Percentiles rank a stretch among this genome's conserved stretches.
Evolutionary conservation across 2,113 vertebrate genomes (phyloP).

Genomic region (Telmatochromis brichardi): DNA sequence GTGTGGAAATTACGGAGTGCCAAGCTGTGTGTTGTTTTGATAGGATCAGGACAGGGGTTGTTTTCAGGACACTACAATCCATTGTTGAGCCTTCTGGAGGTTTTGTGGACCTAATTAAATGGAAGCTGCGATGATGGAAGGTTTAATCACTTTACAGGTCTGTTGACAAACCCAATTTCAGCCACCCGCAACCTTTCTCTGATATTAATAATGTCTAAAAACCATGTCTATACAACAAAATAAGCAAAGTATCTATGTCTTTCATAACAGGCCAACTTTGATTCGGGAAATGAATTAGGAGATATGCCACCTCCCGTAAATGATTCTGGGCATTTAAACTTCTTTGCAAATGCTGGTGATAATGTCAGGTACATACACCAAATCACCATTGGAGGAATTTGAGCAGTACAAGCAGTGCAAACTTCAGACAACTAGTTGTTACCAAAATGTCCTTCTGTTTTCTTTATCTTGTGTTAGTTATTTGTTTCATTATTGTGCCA

Average conservation of each 20-base stretch:
- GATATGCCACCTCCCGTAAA: neutral
- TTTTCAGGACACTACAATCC: conserved; percentile 24
- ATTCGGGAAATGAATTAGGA: neutral
- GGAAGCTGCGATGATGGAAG: conserved; percentile 1
- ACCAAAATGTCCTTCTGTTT: neutral
- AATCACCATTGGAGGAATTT: neutral
- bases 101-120: conserved; percentile 12
- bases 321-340: neutral
- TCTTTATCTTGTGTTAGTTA: neutral
- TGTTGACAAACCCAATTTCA: conserved; percentile 10
- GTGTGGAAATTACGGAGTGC: conserved; percentile 44
- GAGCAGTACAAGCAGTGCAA: neutral
- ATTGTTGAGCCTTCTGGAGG: conserved; percentile 19
- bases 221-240: neutral
- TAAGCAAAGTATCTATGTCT: neutral
- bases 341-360: neutral
- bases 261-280: neutral
- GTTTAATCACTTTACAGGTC: neutral
- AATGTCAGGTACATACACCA: neutral
- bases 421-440: neutral
- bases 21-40: conserved; percentile 9
- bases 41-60: conserved; percentile 12
- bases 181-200: neutral
- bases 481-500: neutral
- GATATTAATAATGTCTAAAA: neutral